Evolutionary conservation across 2,113 vertebrate genomes (phyloP).

Genomic region (Apeltes quadracus): DNA sequence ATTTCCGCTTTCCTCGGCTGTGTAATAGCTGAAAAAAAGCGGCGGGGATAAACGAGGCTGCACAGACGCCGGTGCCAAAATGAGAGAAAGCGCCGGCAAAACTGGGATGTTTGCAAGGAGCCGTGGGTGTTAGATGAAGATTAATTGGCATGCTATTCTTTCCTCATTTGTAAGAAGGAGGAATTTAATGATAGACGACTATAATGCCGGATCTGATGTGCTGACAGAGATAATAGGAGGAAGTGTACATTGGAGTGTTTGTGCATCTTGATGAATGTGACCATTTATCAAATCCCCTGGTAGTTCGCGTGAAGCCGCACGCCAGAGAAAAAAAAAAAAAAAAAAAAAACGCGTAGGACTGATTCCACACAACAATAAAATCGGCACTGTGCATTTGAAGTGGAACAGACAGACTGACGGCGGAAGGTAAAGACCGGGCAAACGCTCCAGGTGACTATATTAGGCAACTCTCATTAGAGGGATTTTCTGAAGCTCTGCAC

Average conservation of each 20-base stretch:
- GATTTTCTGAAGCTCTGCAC: constrained; percentile 43
- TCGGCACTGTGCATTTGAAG: constrained; percentile 17
- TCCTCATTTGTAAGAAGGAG: constrained; percentile 74
- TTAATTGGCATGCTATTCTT: constrained; percentile 74
- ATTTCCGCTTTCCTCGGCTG: constrained; percentile 43
- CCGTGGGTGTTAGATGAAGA: constrained; percentile 76
- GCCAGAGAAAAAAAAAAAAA: constrained; percentile 12
- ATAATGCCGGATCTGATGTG: constrained; percentile 57
- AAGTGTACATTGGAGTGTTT: constrained; percentile 55
- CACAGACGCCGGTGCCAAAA: constrained; percentile 53
- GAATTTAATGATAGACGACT: constrained; percentile 74
- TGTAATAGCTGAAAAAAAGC: constrained; percentile 33
- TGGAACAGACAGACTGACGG: constrained; percentile 31
- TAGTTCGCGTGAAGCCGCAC: constrained; percentile 38
- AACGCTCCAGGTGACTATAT: constrained; percentile 63
- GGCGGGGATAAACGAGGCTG: constrained; percentile 51
- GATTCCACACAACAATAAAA: constrained; percentile 36
- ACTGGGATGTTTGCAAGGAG: constrained; percentile 66
- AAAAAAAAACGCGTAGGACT: constrained; percentile 6
- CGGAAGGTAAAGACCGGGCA: constrained; percentile 37
- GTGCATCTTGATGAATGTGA: constrained; percentile 54
- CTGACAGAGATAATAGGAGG: constrained; percentile 50
- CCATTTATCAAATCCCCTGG: constrained; percentile 55
- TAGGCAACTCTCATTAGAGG: constrained; percentile 66
- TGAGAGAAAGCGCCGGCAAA: constrained; percentile 59